A percentile compares a stretch with the other conserved stretches of the same genome.
phyloP scores from a whole-genome alignment of 2,888 invertebrate genomes.

The Cynaeus angustus region DNA sequence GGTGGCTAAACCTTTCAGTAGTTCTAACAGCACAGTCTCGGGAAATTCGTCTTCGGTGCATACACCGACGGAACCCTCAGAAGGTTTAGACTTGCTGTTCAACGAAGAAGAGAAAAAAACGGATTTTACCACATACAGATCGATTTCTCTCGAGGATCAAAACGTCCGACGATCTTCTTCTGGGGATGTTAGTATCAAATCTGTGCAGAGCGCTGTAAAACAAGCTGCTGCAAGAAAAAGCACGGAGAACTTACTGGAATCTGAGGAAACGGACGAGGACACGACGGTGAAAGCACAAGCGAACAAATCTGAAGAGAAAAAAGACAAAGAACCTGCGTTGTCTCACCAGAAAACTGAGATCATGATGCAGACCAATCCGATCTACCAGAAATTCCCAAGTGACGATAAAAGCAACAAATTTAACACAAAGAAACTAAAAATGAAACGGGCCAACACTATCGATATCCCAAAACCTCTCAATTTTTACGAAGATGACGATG shows the following conservation, averaged over 20 bases:
- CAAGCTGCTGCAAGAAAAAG: slow-evolving; percentile 60
- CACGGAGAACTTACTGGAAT: slow-evolving; percentile 54
- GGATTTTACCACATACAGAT: slow-evolving; percentile 31
- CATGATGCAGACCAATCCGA: slow-evolving; percentile 65
- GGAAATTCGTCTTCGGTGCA: slow-evolving; percentile 66
- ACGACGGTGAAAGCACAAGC: slow-evolving; percentile 58
- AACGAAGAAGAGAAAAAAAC: slow-evolving; percentile 56
- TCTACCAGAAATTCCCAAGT: slow-evolving; percentile 57
- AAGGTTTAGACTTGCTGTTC: slow-evolving; percentile 64
- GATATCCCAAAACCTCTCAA: slow-evolving; percentile 85
- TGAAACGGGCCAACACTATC: slow-evolving; percentile 92
- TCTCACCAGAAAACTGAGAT: slow-evolving; percentile 51
- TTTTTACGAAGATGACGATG: slow-evolving; percentile 69
- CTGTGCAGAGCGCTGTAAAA: slow-evolving; percentile 58
- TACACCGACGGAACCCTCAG: slow-evolving; percentile 65
- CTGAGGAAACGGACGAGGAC: slow-evolving; percentile 62
- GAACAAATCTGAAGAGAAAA: slow-evolving; percentile 40
- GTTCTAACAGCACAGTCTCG: slow-evolving; percentile 62
- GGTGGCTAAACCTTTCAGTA: slow-evolving; percentile 69
- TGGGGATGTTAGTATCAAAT: slow-evolving; percentile 53
- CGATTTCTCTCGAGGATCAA: slow-evolving; percentile 46
- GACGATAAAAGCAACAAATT: slow-evolving; percentile 71
- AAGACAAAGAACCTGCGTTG: too few species aligned
- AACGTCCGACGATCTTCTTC: slow-evolving; percentile 55
- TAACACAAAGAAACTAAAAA: slow-evolving; percentile 79